Percentiles rank a stretch among this genome's conserved stretches.
Conservation (phyloP, 2,888 invertebrate genomes). For the Spilarctia lutea region DNA sequence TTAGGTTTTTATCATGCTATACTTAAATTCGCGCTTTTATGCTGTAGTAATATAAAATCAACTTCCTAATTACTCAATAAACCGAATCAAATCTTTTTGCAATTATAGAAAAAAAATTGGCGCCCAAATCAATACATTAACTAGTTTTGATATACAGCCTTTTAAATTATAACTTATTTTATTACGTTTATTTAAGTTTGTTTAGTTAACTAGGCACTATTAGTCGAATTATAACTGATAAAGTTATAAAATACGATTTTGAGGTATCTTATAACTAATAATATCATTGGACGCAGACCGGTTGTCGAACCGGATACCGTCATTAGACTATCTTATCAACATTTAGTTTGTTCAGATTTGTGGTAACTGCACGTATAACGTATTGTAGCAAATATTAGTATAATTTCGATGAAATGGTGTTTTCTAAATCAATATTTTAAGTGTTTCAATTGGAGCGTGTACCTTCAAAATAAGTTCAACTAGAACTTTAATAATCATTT, state of each 20-base stretch:
- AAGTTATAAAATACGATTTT: constrained; percentile 48
- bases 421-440: not conserved
- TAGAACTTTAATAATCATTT: not conserved
- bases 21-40: not conserved
- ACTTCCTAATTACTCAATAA: constrained; percentile 16
- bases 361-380: constrained; percentile 16
- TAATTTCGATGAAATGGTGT: constrained; percentile 38
- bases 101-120: constrained; percentile 18
- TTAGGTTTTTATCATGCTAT: not conserved
- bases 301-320: constrained; percentile 12
- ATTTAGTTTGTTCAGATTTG: constrained; percentile 44
- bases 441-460: not conserved
- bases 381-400: constrained; percentile 30
- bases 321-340: constrained; percentile 36
- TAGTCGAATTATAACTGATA: constrained; percentile 40
- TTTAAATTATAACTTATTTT: constrained; percentile 43
- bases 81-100: constrained; percentile 18
- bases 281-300: constrained; percentile 29
- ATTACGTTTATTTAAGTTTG: constrained; percentile 37
- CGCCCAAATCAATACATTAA: constrained; percentile 24
- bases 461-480: not conserved
- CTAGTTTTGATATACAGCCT: constrained; percentile 27
- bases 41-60: not conserved
- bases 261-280: constrained; percentile 42
- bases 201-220: constrained; percentile 40